Conservation (phyloP, 2,113 vertebrate species). For the Microtus ochrogaster region DNA sequence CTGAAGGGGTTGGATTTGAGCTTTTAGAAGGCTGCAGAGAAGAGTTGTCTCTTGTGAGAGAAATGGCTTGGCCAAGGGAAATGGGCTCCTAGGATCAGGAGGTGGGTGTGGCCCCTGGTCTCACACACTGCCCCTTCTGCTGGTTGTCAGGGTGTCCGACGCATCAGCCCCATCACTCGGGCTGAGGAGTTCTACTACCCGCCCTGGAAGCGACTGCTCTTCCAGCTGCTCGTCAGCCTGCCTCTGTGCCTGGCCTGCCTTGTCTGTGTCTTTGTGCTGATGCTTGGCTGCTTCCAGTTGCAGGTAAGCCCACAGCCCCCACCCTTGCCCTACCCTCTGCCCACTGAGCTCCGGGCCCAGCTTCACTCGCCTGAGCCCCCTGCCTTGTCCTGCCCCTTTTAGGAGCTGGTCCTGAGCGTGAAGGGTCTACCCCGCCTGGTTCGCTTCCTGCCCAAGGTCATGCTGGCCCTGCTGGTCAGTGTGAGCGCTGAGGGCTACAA, state of each 20-base stretch:
- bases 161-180: conserved; percentile 95
- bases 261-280: conserved; percentile 94
- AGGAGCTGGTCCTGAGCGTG: conserved; percentile 96
- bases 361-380: not conserved
- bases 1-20: not conserved
- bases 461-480: conserved; percentile 95
- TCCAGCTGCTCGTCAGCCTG: conserved; percentile 96
- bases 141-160: conserved; percentile 89
- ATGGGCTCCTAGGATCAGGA: not conserved
- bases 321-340: not conserved
- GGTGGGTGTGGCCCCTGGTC: not conserved
- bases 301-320: conserved; percentile 88
- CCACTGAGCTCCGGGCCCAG: too few relatives aligned
- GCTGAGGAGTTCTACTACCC: conserved; percentile 97
- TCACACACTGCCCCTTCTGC: not conserved
- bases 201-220: conserved; percentile 94
- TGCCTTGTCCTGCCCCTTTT: not conserved
- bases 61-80: not conserved
- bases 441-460: conserved; percentile 95
- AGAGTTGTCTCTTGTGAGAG: not conserved
- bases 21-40: not conserved
- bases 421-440: conserved; percentile 94
- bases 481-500: conserved; percentile 96
- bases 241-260: conserved; percentile 95
- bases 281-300: conserved; percentile 98